These are phyloP conservation scores for Phalanger gymnotis DNA, from an alignment of 2,797 vertebrate genomes.

Conservation along the genomic window DNA sequence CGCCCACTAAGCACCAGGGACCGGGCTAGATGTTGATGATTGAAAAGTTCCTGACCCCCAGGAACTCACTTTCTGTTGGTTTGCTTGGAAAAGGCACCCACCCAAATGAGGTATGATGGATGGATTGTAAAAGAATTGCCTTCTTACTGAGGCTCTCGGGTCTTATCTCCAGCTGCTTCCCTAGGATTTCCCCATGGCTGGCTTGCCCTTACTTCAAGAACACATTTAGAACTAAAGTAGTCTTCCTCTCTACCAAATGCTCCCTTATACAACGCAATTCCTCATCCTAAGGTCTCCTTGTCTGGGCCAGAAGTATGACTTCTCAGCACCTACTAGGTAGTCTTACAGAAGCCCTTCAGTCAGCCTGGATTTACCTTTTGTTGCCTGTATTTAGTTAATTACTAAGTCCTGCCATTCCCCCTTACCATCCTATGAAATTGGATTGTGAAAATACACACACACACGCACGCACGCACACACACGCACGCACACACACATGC, in stretches of 20 bases:
- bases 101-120: not conserved
- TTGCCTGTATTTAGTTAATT: not conserved
- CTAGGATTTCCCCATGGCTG: not conserved
- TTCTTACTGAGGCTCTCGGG: not conserved
- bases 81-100: not conserved
- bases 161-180: not conserved
- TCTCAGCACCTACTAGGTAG: not conserved
- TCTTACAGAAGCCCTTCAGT: not conserved
- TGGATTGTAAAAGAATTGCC: not conserved
- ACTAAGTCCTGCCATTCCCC: not conserved
- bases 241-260: not conserved
- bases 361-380: not conserved
- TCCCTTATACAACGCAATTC: not conserved
- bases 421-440: not conserved
- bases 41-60: not conserved
- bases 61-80: not conserved
- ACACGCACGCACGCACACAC: too few species aligned
- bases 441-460: not conserved
- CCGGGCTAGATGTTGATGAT: not conserved
- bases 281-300: not conserved
- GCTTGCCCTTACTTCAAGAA: not conserved
- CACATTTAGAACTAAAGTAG: not conserved
- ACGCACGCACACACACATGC: too few species aligned
- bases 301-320: not conserved
- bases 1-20: not conserved